Base-by-base conservation (phyloP, 2,888 invertebrate species). In the Ormyrus nitidulus region DNA sequence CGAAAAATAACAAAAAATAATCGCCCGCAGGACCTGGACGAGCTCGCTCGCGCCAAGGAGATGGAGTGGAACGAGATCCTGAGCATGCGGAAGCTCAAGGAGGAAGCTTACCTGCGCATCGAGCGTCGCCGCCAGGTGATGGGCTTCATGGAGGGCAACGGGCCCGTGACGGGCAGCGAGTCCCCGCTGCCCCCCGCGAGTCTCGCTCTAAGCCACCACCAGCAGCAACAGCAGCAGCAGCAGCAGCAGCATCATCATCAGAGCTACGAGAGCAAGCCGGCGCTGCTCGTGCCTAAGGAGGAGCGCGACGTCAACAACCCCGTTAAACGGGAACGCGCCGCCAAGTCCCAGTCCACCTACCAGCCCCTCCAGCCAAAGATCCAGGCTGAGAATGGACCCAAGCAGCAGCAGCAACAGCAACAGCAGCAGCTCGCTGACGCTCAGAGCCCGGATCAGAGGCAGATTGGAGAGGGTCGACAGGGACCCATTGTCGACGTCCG, bases 41-140 rank as follows among this genome's bases (percentile, higher is more conserved):
- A 95, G 85, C 91, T 96, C 71, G 94, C 96, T 0, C 93, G 94
- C 85, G 94, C 95, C 86, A 97, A 97, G 89, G 97, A 97, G 91
- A 93, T 94, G 85, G 97, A 97, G 89, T 96, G 96, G 95, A 96
- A 97, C 88, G 95, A 95, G 80, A 94, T 97, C 74, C 89, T 97
- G 11, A 95, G 96, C 86, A 91, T 96, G 84, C 95, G 95, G 88
- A 96, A 96, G 89, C 93, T 96, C 5, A 97, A 97, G 91, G 96
- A 97, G 87, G 96, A 97, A 87, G 93, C 96, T 44, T 91, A 95
- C 70, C 91, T 95, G 7, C 92, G 96, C 83, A 91, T 97, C 54
- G 92, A 95, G 79, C 92, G 96, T 80, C 93, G 94, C 84, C 93
- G 94, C 85, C 94, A 95, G 85, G 92, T 95, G 3, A 86, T 94